phyloP scores from a whole-genome alignment of 2,888 invertebrate genomes.

The Tanytarsus gracilentus region DNA sequence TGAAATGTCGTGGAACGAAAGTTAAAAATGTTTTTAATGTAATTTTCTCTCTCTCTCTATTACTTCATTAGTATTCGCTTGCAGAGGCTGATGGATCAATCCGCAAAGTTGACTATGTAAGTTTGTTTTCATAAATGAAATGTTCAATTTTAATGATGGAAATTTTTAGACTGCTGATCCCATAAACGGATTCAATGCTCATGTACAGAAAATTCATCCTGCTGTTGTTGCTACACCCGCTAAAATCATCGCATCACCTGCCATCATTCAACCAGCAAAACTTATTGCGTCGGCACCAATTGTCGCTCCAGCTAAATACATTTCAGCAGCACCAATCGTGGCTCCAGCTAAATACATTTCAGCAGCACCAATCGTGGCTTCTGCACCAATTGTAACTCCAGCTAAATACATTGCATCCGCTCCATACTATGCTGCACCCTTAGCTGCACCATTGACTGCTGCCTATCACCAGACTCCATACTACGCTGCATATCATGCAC shows the following conservation, averaged over 20 bases:
- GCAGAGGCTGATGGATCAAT: not conserved
- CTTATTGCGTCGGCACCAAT: not conserved
- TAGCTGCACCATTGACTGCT: not conserved
- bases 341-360: not conserved
- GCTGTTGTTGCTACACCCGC: not conserved
- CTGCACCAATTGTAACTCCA: not conserved
- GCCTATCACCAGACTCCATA: not conserved
- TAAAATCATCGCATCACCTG: constrained; percentile 3
- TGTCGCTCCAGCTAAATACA: not conserved
- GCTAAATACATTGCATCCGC: not conserved
- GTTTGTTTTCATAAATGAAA: constrained; percentile 1
- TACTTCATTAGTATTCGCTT: not conserved
- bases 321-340: not conserved
- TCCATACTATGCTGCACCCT: not conserved
- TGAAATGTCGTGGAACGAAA: too few relatives aligned
- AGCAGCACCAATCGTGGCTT: not conserved
- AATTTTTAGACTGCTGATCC: constrained; percentile 21
- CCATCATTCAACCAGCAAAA: constrained; percentile 5
- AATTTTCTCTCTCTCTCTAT: not conserved
- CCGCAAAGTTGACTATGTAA: constrained; percentile 24
- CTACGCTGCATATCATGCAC: not conserved
- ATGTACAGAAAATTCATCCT: constrained; percentile 7
- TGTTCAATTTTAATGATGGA: not conserved
- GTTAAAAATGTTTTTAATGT: too few relatives aligned
- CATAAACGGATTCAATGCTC: constrained; percentile 27